These are phyloP conservation scores for Nilaparvata lugens DNA, from an alignment of 1,140 invertebrate genomes.

Conservation along the genomic window DNA sequence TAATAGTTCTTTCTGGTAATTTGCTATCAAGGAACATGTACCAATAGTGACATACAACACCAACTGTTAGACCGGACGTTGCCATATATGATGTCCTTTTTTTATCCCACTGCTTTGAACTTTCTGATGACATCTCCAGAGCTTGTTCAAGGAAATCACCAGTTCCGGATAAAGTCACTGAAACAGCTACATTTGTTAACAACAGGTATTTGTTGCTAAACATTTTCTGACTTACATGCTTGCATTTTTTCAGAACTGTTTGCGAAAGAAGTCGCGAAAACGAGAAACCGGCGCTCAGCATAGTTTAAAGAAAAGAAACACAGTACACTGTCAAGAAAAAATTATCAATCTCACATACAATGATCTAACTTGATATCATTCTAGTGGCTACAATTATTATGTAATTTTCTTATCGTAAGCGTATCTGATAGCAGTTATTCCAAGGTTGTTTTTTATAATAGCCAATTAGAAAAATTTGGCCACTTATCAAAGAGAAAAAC, in stretches of 20 bases:
- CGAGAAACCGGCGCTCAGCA: too few relatives aligned
- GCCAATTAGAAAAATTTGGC: too few relatives aligned
- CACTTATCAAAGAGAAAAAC: too few relatives aligned
- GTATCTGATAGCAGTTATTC: too few relatives aligned
- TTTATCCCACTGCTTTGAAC: slow-evolving; percentile 23
- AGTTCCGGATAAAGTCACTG: slow-evolving; percentile 56
- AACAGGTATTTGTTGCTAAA: slow-evolving; percentile 55
- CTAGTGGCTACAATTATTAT: too few relatives aligned
- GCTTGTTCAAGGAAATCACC: slow-evolving; percentile 78
- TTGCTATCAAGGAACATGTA: slow-evolving; percentile 60
- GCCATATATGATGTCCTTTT: slow-evolving; percentile 69
- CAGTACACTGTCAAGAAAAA: too few relatives aligned
- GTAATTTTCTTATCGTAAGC: too few relatives aligned
- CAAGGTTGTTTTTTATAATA: too few relatives aligned
- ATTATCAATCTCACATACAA: too few relatives aligned
- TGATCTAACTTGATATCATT: too few relatives aligned
- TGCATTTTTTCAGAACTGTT: background rate
- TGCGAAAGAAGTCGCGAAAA: too few relatives aligned
- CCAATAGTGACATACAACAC: slow-evolving; percentile 77
- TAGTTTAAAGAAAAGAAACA: too few relatives aligned
- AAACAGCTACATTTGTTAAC: slow-evolving; percentile 74
- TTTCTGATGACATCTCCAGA: slow-evolving; percentile 59
- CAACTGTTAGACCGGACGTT: slow-evolving; percentile 66
- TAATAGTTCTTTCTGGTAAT: slow-evolving; percentile 56
- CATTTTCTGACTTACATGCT: background rate